Evolutionary conservation across 2,797 vertebrate genomes (phyloP), one percentile per base, ranked within the genome.

Genomic region (Danionella dracula): DNA sequence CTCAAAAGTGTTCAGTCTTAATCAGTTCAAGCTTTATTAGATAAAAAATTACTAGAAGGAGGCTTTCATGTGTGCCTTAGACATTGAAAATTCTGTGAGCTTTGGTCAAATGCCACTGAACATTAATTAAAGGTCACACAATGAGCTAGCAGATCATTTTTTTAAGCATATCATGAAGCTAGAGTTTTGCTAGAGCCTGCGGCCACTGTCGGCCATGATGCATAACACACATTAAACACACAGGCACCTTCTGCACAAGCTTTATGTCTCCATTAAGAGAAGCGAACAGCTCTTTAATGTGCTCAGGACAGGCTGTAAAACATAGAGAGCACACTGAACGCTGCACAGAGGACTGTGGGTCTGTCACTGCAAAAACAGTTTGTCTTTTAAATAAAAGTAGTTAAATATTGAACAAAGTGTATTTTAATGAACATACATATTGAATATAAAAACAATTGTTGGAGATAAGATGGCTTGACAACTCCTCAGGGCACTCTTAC

Each of bases 51-150:
- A 6, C 3, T 27, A 3, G 23, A 6, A 6, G 23, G 23, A 27
- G 3, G 23, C 23, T 27, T 27, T 27, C n/a, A 6, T 3, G 23
- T 27, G 6, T 3, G 3, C 6, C 23, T 27, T 3, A 27, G 6
- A 27, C 23, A 27, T 3, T 27, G 6, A 27, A 27, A 27, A 3
- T 27, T 27, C 23, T 3, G 23, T 27, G 23, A 27, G 23, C 6
- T 60, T 67, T 81, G 81, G 79, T 76, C 81, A 84, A 84, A 85
- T 83, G 78, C 81, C 66, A 55, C 19, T 40, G 44, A 73, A 84
- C 83, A 78, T 76, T 79, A 86, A 83, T 86, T 84, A 79, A 74
- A 83, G 83, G 78, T 82, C 80, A 82, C 68, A 77, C 63, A 27
- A 3, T 77, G 70, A 71, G 76, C 73, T 65, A 76, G 65, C 32